phyloP scores from a whole-genome alignment of 2,888 invertebrate genomes.

The Toxonevra muliebris region DNA sequence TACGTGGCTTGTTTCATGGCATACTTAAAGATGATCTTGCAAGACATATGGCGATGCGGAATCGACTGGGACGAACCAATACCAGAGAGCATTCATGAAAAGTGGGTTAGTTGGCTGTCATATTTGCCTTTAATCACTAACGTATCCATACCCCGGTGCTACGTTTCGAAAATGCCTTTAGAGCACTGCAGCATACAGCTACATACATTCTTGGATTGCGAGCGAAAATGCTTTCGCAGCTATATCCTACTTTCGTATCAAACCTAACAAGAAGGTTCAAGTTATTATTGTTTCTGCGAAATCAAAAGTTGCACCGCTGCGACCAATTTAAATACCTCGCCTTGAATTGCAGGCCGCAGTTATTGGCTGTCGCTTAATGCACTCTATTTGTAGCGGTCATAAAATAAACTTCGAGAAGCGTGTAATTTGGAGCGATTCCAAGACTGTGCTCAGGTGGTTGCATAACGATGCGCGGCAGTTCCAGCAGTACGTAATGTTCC shows the following conservation, averaged over 20 bases:
- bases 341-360: conserved; percentile 18
- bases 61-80: conserved; percentile 31
- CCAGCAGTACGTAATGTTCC: conserved; percentile 21
- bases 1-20: conserved; percentile 28
- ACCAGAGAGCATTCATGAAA: background rate
- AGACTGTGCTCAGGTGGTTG: conserved; percentile 18
- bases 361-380: conserved; percentile 2
- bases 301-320: conserved; percentile 19
- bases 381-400: conserved; percentile 22
- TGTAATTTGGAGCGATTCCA: conserved; percentile 17
- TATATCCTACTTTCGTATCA: conserved; percentile 4
- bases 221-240: conserved; percentile 17
- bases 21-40: conserved; percentile 27
- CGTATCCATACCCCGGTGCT: conserved; percentile 29
- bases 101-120: background rate
- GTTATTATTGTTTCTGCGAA: conserved; percentile 18
- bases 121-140: conserved; percentile 17
- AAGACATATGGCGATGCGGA: conserved; percentile 32
- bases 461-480: conserved; percentile 19
- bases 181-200: conserved; percentile 17
- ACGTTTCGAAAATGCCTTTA: too few species aligned
- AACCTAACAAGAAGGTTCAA: background rate
- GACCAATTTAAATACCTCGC: conserved; percentile 10
- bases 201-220: conserved; percentile 18
- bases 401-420: background rate